Evolutionary conservation across 2,888 invertebrate genomes (phyloP).

Genomic region (Himalopsyche kuldschensis): DNA sequence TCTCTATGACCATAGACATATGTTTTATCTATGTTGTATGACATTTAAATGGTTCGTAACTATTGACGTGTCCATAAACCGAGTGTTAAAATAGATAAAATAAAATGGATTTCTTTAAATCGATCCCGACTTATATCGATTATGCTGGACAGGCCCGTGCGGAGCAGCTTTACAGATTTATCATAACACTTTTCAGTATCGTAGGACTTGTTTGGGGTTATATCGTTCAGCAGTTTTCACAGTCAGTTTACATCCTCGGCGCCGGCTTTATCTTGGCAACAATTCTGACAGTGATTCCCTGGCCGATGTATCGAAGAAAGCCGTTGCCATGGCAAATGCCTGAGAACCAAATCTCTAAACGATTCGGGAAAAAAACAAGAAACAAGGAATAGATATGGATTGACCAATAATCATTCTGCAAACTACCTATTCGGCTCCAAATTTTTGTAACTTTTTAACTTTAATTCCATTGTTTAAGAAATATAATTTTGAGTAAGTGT

Average conservation of each 20-base stretch:
- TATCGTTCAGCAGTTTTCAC: constrained; percentile 92
- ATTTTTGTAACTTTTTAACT: neutral
- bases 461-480: neutral
- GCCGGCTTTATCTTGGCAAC: constrained; percentile 89
- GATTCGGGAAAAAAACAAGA: constrained; percentile 43
- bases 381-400: constrained; percentile 43
- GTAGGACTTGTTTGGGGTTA: constrained; percentile 93
- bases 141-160: constrained; percentile 90
- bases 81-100: neutral
- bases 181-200: constrained; percentile 87
- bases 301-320: constrained; percentile 91
- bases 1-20: too few relatives aligned
- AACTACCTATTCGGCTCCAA: neutral
- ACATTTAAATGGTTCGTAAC: neutral
- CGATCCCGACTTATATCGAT: constrained; percentile 65
- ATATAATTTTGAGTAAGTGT: neutral
- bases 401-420: neutral
- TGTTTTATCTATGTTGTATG: too few relatives aligned
- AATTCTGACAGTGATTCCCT: constrained; percentile 89
- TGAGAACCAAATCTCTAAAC: constrained; percentile 22
- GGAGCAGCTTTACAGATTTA: constrained; percentile 85
- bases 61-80: neutral
- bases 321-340: constrained; percentile 83
- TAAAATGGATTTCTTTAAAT: constrained; percentile 56
- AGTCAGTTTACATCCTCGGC: constrained; percentile 89